These are phyloP conservation scores for Cosmopolites sordidus DNA, from an alignment of 2,888 invertebrate species.

Conservation along the genomic window DNA sequence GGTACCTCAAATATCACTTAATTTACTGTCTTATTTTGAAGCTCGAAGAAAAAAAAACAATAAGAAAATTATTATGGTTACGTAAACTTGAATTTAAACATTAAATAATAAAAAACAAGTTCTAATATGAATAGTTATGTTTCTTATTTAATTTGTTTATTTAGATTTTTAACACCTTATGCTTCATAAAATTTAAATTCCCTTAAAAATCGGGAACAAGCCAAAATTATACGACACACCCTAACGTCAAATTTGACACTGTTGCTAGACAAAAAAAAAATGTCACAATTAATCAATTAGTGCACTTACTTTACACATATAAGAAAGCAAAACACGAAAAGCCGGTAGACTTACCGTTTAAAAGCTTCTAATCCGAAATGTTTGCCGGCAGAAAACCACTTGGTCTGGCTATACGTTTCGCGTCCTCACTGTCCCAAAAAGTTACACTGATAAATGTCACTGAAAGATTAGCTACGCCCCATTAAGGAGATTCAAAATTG, in stretches of 20 bases:
- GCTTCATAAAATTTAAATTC: no score
- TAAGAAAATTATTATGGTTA: no score
- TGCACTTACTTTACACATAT: background rate
- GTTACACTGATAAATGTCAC: slow-evolving; percentile 31
- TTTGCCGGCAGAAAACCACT: slow-evolving; percentile 25
- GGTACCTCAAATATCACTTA: no score
- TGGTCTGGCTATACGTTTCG: slow-evolving; percentile 19
- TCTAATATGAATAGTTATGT: no score
- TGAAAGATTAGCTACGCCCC: slow-evolving; percentile 33
- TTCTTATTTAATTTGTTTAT: no score
- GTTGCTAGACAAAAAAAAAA: slow-evolving; percentile 9
- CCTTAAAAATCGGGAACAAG: slow-evolving; percentile 8
- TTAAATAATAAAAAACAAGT: no score
- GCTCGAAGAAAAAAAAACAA: no score
- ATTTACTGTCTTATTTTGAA: no score
- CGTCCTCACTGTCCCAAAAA: slow-evolving; percentile 27
- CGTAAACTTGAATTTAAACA: no score
- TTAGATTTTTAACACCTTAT: no score
- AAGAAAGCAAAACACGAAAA: background rate
- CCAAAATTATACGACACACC: slow-evolving; percentile 28
- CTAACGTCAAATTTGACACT: slow-evolving; percentile 24
- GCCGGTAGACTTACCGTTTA: slow-evolving; percentile 26
- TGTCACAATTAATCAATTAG: background rate
- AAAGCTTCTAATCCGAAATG: slow-evolving; percentile 27
- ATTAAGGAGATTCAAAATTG: slow-evolving; percentile 8